These are phyloP conservation scores for Bergia sp. DNA, from an alignment of 92 coral and sea anemone species.

Conservation along the genomic window DNA sequence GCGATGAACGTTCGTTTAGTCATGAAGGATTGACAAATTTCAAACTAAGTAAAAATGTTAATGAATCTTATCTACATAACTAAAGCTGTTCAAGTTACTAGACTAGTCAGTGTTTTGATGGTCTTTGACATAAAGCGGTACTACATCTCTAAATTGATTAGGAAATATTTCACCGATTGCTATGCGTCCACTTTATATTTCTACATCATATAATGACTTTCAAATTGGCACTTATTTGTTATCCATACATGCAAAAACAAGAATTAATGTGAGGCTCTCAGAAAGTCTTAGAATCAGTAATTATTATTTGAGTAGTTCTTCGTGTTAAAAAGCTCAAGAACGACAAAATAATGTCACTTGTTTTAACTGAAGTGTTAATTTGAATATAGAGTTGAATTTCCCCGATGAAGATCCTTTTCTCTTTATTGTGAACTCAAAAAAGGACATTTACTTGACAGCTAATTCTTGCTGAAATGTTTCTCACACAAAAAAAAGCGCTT, in stretches of 20 bases:
- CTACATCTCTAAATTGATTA: neutral
- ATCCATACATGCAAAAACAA: neutral
- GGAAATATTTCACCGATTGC: neutral
- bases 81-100: neutral
- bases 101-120: neutral
- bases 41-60: neutral
- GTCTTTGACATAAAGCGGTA: neutral
- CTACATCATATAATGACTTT: neutral
- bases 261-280: too few relatives aligned
- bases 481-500: neutral
- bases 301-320: neutral
- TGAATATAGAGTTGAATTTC: too few relatives aligned
- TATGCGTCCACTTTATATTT: neutral
- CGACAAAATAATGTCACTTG: neutral
- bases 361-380: neutral
- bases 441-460: neutral
- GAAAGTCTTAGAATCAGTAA: too few relatives aligned
- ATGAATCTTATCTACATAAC: neutral
- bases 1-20: neutral
- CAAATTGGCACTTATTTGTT: neutral
- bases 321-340: neutral
- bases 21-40: neutral
- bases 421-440: neutral
- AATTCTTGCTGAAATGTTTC: neutral
- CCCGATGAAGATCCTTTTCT: neutral